Percentiles rank a stretch among this genome's conserved stretches.
Evolutionary conservation across 1,140 invertebrate genomes (phyloP).

Genomic region (Andrena cerasifolii): DNA sequence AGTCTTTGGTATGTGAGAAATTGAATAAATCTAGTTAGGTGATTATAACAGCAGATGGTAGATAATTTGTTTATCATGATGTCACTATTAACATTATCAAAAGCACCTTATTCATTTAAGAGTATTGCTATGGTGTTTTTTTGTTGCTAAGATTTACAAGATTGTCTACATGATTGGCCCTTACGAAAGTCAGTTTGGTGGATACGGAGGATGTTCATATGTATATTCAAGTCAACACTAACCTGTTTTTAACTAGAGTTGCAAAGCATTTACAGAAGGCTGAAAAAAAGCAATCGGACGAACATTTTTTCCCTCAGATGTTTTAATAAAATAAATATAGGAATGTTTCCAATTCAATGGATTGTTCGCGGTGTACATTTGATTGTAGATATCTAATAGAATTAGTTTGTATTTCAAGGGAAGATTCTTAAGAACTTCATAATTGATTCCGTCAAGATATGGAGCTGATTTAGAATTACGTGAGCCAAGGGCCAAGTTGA

Average conservation of each 20-base stretch:
- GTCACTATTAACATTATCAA: neutral
- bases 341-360: neutral
- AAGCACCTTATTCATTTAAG: neutral
- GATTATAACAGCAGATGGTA: neutral
- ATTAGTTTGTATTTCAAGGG: neutral
- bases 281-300: neutral
- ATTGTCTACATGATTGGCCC: neutral
- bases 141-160: neutral
- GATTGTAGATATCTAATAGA: neutral
- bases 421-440: neutral
- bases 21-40: neutral
- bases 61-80: neutral
- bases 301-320: neutral
- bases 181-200: slow-evolving; percentile 5
- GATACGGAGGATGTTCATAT: neutral
- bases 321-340: slow-evolving; percentile 6
- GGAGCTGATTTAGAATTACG: neutral
- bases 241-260: slow-evolving; percentile 4
- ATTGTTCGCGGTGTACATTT: neutral
- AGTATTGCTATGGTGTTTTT: neutral
- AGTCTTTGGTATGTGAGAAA: too few species aligned
- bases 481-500: neutral
- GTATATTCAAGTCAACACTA: slow-evolving; percentile 7
- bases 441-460: neutral
- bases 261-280: slow-evolving; percentile 13